These are phyloP conservation scores for Carcina quercana DNA, from an alignment of 2,888 invertebrate genomes.

Conservation along the genomic window DNA sequence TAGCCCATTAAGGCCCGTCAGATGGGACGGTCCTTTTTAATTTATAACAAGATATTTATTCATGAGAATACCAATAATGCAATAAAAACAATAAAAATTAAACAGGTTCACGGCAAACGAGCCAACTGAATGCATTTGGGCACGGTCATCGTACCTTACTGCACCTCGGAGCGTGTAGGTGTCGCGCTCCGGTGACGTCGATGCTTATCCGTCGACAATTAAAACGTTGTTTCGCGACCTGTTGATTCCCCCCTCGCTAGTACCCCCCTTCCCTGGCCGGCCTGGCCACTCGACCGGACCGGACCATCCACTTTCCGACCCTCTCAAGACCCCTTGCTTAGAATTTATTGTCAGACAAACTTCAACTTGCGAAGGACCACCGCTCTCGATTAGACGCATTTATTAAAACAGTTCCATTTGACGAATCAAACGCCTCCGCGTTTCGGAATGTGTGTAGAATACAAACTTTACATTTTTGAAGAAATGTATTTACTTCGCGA, in stretches of 20 bases:
- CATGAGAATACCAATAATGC: constrained; percentile 12
- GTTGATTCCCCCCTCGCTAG: constrained; percentile 47
- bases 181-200: constrained; percentile 63
- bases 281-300: constrained; percentile 30
- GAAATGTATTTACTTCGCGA: too few relatives aligned
- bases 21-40: constrained; percentile 4
- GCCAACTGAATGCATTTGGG: constrained; percentile 49
- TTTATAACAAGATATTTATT: constrained; percentile 9
- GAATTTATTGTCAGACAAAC: constrained; percentile 36
- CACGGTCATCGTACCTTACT: constrained; percentile 59
- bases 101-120: constrained; percentile 21
- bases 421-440: too few relatives aligned
- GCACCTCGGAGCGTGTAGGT: constrained; percentile 29
- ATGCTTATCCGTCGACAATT: constrained; percentile 67
- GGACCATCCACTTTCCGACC: constrained; percentile 26
- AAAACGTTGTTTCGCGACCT: constrained; percentile 70
- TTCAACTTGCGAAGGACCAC: constrained; percentile 23
- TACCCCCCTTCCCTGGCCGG: constrained; percentile 29
- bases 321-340: constrained; percentile 28
- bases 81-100: constrained; percentile 12
- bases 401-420: too few relatives aligned
- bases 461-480: background rate
- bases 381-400: constrained; percentile 20
- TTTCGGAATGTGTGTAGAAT: too few relatives aligned
- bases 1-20: constrained; percentile 3